Evolutionary conservation across 1,140 invertebrate species (phyloP), one percentile per base, ranked within the genome.

Genomic region (Drosophila gunungcola): DNA sequence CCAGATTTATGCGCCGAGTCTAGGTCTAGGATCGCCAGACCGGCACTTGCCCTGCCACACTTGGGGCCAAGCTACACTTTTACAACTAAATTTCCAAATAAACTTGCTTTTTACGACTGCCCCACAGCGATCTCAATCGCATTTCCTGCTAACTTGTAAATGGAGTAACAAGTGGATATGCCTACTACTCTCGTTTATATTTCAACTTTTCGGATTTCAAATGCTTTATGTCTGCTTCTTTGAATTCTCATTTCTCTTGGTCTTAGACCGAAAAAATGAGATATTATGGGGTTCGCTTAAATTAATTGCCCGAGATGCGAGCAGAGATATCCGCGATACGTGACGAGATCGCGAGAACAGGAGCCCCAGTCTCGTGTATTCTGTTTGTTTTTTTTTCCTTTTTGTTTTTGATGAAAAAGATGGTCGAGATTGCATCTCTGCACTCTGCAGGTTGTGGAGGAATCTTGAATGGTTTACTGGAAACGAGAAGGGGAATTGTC

Each of bases 91-190:
- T 89, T 89, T 90, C 85, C 77, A 90, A 90, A 84, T 89, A 85
- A 89, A 88, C 74, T 67, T 64, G 78, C 73, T 67, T 89, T 86
- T 89, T 89, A 88, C 81, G 81, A 84, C 54, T 29, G 63, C 56
- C 58, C 57, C 57, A 69, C 29, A 38, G 60, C 80, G 86, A 91
- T 91, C 80, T 91, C 89, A 91, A 91, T 91, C 89, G 75, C 81
- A 73, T 72, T 91, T 91, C 89, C 72, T 25, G 53, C 55, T 81
- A 91, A 91, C 81, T 91, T 91, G 89, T 91, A 91, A 91, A 74
- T 91, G 80, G 83, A 91, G 89, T 91, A 91, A 91, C 89, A 91
- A 91, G 89, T 91, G 89, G 80, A 91, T 69, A 76, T 76, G 52
- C 21, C 60, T 46, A 54, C 73, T 68, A 43, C 62, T 68, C 62